Evolutionary conservation across 2,888 invertebrate species (phyloP).

Genomic region (Hirtodrosophila trivittata): DNA sequence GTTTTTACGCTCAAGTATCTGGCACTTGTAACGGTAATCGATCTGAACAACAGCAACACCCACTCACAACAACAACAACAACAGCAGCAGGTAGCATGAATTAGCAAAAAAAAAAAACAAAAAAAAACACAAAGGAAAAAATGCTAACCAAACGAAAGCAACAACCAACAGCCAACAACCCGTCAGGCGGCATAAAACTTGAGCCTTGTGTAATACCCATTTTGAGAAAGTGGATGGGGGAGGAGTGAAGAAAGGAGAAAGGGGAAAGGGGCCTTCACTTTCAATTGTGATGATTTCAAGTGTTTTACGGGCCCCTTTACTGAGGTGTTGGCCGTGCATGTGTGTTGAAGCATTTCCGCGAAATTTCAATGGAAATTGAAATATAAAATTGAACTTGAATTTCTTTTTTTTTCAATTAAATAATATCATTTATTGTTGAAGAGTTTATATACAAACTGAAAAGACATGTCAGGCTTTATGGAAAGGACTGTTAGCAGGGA

Average conservation of each 20-base stretch:
- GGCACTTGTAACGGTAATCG: conserved; percentile 74
- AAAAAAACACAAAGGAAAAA: conserved; percentile 17
- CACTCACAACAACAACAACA: conserved; percentile 46
- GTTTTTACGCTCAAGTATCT: conserved; percentile 74
- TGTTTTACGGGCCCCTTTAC: conserved; percentile 17
- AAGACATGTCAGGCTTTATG: too few relatives aligned
- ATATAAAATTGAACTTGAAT: conserved; percentile 3
- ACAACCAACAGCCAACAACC: conserved; percentile 28
- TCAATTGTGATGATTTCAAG: conserved; percentile 46
- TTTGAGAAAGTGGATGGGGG: not conserved
- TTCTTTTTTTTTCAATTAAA: not conserved
- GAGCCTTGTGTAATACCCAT: conserved; percentile 3
- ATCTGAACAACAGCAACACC: conserved; percentile 65
- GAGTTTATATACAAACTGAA: too few relatives aligned
- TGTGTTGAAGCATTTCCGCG: too few relatives aligned
- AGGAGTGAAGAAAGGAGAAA: too few relatives aligned
- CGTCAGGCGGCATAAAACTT: conserved; percentile 38
- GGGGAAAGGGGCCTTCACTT: conserved; percentile 18
- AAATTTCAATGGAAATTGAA: not conserved
- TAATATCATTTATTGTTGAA: too few relatives aligned
- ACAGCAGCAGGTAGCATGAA: conserved; percentile 47
- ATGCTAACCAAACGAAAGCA: conserved; percentile 26
- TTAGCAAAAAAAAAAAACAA: conserved; percentile 33
- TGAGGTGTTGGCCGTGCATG: not conserved
- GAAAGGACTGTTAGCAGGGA: too few relatives aligned